Percentiles rank a stretch among this genome's conserved stretches.
Evolutionary conservation across 2,113 vertebrate species (phyloP).

Genomic region (Nothoprocta pentlandii): DNA sequence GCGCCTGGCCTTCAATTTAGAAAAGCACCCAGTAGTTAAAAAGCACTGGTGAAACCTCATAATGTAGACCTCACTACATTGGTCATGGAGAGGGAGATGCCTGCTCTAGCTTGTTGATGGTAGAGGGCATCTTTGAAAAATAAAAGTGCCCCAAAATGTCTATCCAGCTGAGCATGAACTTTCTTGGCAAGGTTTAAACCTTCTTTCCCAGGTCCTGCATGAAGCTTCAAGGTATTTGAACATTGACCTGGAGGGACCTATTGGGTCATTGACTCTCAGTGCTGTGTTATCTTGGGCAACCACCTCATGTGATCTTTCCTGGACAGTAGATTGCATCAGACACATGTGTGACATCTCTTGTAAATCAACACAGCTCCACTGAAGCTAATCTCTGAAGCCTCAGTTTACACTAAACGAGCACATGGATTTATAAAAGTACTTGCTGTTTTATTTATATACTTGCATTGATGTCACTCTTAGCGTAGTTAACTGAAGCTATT

Average conservation of each 20-base stretch:
- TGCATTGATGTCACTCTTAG: neutral
- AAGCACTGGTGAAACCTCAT: neutral
- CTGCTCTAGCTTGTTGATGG: neutral
- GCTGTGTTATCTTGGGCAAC: neutral
- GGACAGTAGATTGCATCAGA: neutral
- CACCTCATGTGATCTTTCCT: neutral
- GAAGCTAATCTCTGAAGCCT: neutral
- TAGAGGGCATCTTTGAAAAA: neutral
- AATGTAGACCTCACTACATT: neutral
- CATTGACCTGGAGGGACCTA: neutral
- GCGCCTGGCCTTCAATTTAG: conserved; percentile 33
- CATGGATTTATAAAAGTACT: neutral
- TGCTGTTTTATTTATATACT: neutral
- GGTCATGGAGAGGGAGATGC: neutral
- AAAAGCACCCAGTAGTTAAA: neutral
- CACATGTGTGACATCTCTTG: neutral
- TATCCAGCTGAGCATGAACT: neutral
- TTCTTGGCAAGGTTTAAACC: neutral
- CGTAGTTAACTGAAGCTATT: neutral
- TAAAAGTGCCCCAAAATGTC: neutral
- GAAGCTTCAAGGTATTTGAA: neutral
- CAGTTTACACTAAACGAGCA: neutral
- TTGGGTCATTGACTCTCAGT: neutral
- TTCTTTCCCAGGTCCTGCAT: neutral
- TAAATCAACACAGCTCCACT: neutral